A percentile compares a stretch with the other conserved stretches of the same genome.
phyloP scores from a whole-genome alignment of 2,888 invertebrate genomes.

The Fragum sueziense region DNA sequence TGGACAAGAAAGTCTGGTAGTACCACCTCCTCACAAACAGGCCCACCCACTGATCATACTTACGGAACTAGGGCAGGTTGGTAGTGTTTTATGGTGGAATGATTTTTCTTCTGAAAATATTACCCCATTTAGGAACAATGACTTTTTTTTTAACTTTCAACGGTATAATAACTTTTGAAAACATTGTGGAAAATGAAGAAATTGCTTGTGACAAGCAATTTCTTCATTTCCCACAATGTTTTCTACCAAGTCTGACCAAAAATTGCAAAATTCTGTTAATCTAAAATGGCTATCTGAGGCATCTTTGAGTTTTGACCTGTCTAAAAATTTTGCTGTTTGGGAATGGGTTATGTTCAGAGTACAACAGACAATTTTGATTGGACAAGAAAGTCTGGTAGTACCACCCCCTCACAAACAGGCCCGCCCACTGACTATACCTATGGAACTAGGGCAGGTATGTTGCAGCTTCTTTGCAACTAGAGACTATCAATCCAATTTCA shows the following conservation, averaged over 20 bases:
- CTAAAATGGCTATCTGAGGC: no score
- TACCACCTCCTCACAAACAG: slow-evolving; percentile 63
- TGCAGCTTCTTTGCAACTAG: no score
- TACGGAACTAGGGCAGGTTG: slow-evolving; percentile 68
- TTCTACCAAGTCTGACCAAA: neutral
- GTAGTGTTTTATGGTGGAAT: neutral
- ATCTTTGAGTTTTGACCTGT: no score
- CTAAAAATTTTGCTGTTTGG: no score
- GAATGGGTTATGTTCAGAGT: slow-evolving; percentile 70
- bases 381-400: slow-evolving; percentile 63
- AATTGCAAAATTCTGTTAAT: neutral
- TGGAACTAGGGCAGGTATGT: slow-evolving; percentile 65
- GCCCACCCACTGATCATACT: slow-evolving; percentile 72
- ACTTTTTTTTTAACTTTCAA: no score
- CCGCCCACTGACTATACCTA: slow-evolving; percentile 73
- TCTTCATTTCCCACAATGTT: neutral
- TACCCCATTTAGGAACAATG: no score
- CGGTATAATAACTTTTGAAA: no score
- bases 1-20: slow-evolving; percentile 67
- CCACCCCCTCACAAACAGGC: slow-evolving; percentile 64
- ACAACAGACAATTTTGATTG: slow-evolving; percentile 72
- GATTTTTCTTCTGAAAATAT: no score
- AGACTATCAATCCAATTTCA: no score
- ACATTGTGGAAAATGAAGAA: no score
- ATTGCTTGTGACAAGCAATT: neutral